Evolutionary conservation across 2,797 vertebrate genomes (phyloP).

Genomic region (Phataginus tetradactyla): DNA sequence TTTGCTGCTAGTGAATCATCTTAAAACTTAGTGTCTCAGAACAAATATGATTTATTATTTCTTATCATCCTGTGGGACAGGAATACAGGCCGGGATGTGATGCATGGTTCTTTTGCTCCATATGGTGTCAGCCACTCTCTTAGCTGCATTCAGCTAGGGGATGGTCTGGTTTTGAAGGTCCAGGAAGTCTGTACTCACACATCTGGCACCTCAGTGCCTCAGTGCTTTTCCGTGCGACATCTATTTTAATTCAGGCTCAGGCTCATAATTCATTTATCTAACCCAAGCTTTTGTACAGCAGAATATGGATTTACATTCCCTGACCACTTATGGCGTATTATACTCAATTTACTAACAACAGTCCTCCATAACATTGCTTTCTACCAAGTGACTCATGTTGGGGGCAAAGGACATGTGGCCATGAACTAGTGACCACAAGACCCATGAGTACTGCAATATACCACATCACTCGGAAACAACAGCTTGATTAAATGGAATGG

Average conservation of each 20-base stretch:
- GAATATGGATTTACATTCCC: not conserved
- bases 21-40: not conserved
- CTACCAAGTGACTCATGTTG: not conserved
- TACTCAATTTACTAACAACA: not conserved
- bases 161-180: not conserved
- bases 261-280: not conserved
- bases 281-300: not conserved
- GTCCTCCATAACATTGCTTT: not conserved
- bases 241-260: not conserved
- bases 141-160: not conserved
- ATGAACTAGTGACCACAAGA: not conserved
- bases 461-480: not conserved
- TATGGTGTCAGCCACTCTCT: not conserved
- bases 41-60: not conserved
- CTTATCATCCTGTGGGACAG: not conserved
- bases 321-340: not conserved
- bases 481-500: not conserved
- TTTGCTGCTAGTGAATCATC: not conserved
- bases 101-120: not conserved
- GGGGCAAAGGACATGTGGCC: not conserved
- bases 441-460: not conserved
- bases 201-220: not conserved
- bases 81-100: not conserved
- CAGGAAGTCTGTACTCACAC: not conserved
- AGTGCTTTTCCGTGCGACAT: not conserved